phyloP scores from a whole-genome alignment of 2,113 vertebrate species.

The Pholis gunnellus region DNA sequence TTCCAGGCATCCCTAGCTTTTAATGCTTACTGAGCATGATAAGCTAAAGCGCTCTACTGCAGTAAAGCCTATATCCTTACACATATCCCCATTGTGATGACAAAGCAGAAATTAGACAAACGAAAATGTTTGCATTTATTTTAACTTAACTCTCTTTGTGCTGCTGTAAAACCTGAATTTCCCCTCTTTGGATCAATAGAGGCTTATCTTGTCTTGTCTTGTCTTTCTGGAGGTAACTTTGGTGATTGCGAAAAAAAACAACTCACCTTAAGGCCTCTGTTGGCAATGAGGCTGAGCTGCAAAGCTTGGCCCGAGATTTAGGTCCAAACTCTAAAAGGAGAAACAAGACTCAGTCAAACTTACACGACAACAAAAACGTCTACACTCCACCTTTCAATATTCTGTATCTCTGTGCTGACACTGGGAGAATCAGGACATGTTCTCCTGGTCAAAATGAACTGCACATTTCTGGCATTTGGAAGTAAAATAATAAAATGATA shows the following conservation, averaged over 20 bases:
- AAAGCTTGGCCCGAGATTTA: slow-evolving; percentile 83
- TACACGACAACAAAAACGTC: neutral
- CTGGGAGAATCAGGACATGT: neutral
- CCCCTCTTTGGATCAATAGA: neutral
- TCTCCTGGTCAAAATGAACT: neutral
- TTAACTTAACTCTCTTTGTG: neutral
- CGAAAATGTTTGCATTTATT: neutral
- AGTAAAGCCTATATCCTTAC: slow-evolving; percentile 46
- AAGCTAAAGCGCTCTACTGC: slow-evolving; percentile 30
- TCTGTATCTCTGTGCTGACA: neutral
- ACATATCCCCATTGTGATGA: slow-evolving; percentile 31
- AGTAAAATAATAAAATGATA: neutral
- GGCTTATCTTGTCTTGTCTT: too few relatives aligned
- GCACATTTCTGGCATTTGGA: neutral
- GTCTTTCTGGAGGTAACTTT: neutral
- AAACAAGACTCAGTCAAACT: slow-evolving; percentile 12
- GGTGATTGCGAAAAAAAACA: neutral
- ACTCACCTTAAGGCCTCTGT: slow-evolving; percentile 88
- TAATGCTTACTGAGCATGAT: slow-evolving; percentile 55
- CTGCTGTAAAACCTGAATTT: neutral
- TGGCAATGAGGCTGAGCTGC: slow-evolving; percentile 83
- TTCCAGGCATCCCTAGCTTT: slow-evolving; percentile 57
- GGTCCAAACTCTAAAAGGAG: slow-evolving; percentile 84
- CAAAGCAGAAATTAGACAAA: neutral
- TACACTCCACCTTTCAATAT: neutral